Base-by-base conservation (phyloP, 1,140 invertebrate genomes). In the Ostrea denselamellosa region DNA sequence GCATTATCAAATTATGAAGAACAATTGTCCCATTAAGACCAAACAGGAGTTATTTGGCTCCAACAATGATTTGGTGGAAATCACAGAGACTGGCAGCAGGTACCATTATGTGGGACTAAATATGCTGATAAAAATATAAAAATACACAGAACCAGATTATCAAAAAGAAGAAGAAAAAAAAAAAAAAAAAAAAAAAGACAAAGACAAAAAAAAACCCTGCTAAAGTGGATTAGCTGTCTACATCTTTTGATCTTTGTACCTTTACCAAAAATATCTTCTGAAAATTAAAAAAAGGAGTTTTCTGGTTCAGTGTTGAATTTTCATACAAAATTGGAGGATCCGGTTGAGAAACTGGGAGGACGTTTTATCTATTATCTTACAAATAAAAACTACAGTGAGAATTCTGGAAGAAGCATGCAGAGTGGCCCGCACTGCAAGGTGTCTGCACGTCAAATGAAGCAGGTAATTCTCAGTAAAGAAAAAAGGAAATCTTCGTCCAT, bases 401-500 rank as follows among this genome's bases (percentile, higher is more conserved):
- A 77, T 28, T 77, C 68, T 28, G 14, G 25, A 77, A 25, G 68
- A 28, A 77, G 28, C 25, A 28, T 10, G 68, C 68, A 28, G 8
- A 2, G 68, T 10, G 8, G 28, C 68, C 14, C 10, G 68, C 12
- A 34, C 28, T 25, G 68, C 68, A 77, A 77, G 68, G 68, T 77
- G 68, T 77, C 68, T 77, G 68, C 68, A 77, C 68, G 28, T 77
- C 25, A 77, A 77, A 77, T 77, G 68, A 77, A 77, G 68, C 68
- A 77, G 68, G 68, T 77, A 77, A 77, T 77, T 77, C 28, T 77
- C 68, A 77, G 68, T 28, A 77, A 22, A 77, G 68, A 77, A 77
- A 28, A 77, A 77, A 77, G 68, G 25, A 34, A 77, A 17, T 28
- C 25, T 77, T 77, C 68, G 68, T 77, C 68, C 68, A 77, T 77